Evolutionary conservation across 2,113 vertebrate species (phyloP), one percentile per base, ranked within the genome.

Genomic region (Toxotes chatareus): DNA sequence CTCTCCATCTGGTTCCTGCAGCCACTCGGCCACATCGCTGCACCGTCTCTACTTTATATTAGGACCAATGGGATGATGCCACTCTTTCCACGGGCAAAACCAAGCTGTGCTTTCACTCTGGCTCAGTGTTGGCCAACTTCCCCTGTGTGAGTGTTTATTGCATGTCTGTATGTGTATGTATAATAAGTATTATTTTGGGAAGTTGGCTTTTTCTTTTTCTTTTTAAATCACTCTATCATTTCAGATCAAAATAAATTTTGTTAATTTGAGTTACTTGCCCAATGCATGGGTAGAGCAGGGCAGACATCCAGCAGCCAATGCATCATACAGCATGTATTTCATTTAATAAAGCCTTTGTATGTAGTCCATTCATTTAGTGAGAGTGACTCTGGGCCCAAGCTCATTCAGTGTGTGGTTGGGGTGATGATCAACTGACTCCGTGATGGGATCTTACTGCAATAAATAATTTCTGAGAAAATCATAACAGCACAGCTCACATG

Each of bases 31-130:
- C 57, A 64, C 76, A 66, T 61, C 36, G 23, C 23, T 53, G 2
- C 3, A 56, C 73, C 49, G 61, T 73, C 73, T 57, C 66, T 19
- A 57, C 62, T 82, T 71, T 73, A 64, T 75, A 73, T 79, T 79
- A 80, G 77, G 44, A 79, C 83, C 59, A 72, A 23, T 57, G 34
- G 75, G 49, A 76, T 34, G 82, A 80, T 82, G 77, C 79, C 76
- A 76, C 66, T 84, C 62, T 90, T 91, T 90, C 89, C 86, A 84
- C 21, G 47, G 67, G 46, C 71, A 60, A 77, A 72, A 77, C 72
- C 68, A 80, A 66, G 65, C 65, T 77, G 44, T 71, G 76, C 65
- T 75, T 19, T 78, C 74, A 19, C 57, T 84, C 56, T 51, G 47
- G 61, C 72, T 71, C 73, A 49, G 14, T 31, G 47, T 64, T 71